Evolutionary conservation across 2,888 invertebrate species (phyloP), one percentile per base, ranked within the genome.

Genomic region (Xestia ashworthii): DNA sequence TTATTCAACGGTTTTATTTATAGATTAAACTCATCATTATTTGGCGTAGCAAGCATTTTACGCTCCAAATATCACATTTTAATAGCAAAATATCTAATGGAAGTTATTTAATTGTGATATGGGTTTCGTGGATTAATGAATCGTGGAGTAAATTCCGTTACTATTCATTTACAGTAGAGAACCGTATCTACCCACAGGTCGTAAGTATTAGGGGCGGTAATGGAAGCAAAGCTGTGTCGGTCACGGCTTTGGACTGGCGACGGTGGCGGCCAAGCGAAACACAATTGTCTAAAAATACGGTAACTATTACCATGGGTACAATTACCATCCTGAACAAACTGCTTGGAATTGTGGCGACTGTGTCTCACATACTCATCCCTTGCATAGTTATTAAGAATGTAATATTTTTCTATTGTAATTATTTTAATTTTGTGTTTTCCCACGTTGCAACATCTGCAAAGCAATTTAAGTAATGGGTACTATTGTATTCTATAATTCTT

Each of bases 271-370:
- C 87, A 87, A 90, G 86, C 92, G 90, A 85, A 85, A 89, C 91
- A 83, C 78, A 86, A 89, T 90, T 90, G 91, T 90, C 88, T 87
- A 89, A 91, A 92, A 90, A 84, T 88, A 91, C 90, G 82, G 89
- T 87, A 87, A 76, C 81, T 75, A 32, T 32, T 81, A 85, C 88
- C 74, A 81, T 81, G 71, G 73, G n/a, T 74, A 67, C 80, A 74
- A 72, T 78, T 73, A 74, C 82, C 64, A 75, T 78, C 65, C 74
- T 78, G 76, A 73, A 81, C 60, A 67, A 73, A 83, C 55, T 72
- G 75, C 58, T 74, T 62, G 58, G 64, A 74, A n/a, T n/a, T n/a
- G n/a, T n/a, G n/a, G n/a, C n/a, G n/a, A n/a, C n/a, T n/a, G n/a
- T n/a, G n/a, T n/a, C n/a, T n/a, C n/a, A n/a, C n/a, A n/a, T n/a